These are phyloP conservation scores for Parazoanthus swiftii DNA, from an alignment of 92 coral and sea anemone species.

Conservation along the genomic window DNA sequence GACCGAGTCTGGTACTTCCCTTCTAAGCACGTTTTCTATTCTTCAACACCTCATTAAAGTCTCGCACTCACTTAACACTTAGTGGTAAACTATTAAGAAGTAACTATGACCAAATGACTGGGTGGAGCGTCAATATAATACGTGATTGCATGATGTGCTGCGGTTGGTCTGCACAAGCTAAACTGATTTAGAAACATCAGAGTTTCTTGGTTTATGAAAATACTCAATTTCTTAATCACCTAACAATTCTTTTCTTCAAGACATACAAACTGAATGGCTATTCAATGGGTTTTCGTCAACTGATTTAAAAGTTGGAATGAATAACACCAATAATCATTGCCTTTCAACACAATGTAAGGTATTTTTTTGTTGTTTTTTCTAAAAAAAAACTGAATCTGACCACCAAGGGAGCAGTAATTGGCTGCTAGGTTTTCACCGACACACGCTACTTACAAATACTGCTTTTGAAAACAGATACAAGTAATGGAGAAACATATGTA, in stretches of 20 bases:
- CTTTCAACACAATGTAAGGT: background rate
- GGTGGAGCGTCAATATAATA: background rate
- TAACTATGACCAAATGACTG: background rate
- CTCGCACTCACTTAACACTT: background rate
- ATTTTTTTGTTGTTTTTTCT: background rate
- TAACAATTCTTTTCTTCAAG: no score
- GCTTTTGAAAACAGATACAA: background rate
- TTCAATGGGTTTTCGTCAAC: no score
- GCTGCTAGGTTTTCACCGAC: background rate
- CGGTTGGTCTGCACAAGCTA: background rate
- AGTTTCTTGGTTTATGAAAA: background rate
- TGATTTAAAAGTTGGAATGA: no score
- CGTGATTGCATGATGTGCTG: background rate
- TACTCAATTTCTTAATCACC: background rate
- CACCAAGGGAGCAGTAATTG: background rate
- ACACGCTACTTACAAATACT: background rate
- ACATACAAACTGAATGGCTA: no score
- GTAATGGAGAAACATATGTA: background rate
- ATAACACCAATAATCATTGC: background rate
- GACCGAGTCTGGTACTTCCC: background rate
- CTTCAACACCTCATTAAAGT: constrained; percentile 3
- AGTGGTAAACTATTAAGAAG: background rate
- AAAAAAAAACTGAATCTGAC: no score
- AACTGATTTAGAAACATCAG: background rate
- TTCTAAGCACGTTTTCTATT: background rate